Evolutionary conservation across 2,113 vertebrate species (phyloP).

Genomic region (Pandion haliaetus): DNA sequence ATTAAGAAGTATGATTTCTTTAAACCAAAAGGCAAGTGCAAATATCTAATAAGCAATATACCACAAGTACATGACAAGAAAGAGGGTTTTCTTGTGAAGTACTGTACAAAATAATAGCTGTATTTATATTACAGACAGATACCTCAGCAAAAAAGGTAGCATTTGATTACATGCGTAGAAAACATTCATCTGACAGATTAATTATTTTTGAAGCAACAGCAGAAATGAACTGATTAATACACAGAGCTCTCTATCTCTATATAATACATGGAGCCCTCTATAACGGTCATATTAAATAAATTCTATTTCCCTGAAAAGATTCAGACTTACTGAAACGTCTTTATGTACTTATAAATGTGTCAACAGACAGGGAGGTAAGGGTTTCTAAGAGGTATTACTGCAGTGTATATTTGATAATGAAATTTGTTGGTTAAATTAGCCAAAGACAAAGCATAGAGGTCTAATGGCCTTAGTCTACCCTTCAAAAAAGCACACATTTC

Average conservation of each 20-base stretch:
- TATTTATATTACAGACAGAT: not conserved
- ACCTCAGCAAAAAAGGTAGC: not conserved
- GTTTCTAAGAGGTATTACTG: not conserved
- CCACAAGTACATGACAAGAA: not conserved
- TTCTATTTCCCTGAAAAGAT: constrained; percentile 42
- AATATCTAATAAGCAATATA: not conserved
- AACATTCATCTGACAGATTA: constrained; percentile 40
- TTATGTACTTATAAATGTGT: constrained; percentile 37
- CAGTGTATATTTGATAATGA: constrained; percentile 23
- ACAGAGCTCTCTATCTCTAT: not conserved
- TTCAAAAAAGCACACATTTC: not conserved
- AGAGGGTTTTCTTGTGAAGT: not conserved
- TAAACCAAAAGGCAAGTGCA: not conserved
- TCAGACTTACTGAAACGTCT: constrained; percentile 30
- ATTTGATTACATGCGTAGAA: not conserved
- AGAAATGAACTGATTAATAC: constrained; percentile 44
- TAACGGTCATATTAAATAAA: constrained; percentile 53
- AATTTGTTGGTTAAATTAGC: constrained; percentile 41
- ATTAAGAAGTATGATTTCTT: not conserved
- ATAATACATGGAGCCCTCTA: not conserved
- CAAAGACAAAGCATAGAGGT: not conserved
- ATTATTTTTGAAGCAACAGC: constrained; percentile 46
- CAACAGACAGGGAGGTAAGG: constrained; percentile 7
- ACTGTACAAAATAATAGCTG: not conserved
- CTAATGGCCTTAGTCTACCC: not conserved